Evolutionary conservation across 1,140 invertebrate genomes (phyloP), one percentile per base, ranked within the genome.

Genomic region (Dendroctonus valens): DNA sequence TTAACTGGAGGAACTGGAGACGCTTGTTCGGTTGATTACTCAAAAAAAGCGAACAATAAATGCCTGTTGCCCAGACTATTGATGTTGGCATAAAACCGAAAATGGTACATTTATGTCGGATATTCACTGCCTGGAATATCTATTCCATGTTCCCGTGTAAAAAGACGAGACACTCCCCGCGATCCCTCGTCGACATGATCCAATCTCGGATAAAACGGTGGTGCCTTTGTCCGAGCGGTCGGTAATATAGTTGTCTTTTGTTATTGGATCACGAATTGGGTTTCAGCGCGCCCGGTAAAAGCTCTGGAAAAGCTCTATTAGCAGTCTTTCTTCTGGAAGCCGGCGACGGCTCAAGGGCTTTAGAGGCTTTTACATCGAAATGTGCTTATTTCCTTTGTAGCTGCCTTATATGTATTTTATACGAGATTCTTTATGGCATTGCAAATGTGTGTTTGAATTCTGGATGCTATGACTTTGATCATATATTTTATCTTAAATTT

Each of bases 171-270:
- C 55, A 6, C 12, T 12, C 38, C 39, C 57, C 42, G 39, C 15
- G n/a, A 49, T 60, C 39, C 46, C 48, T 50, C 37, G 12, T 41
- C 53, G 54, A 55, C 64, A 55, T 66, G 65, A 67, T 67, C 65
- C 65, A 67, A 67, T 67, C 65, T 67, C 52, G 57, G 53, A 39
- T 50, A 61, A 61, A 61, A 52, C 59, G 59, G 59, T 61, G 48
- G 12, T 39, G 14, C 65, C 65, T 76, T 77, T 77, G 75, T 77
- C 75, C 75, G 75, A 75, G 72, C 73, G 75, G 75, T 70, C 76
- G 74, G 75, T 78, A 78, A 78, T 78, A 78, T 78, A 76, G 77
- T 78, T 78, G 77, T 78, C 77, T 78, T 78, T 78, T 78, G 77
- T 78, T 78, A 78, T 78, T 78, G 77, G 77, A 78, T 78, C 77